Conservation (phyloP, 1,140 invertebrate genomes). For the Conus ventricosus region DNA sequence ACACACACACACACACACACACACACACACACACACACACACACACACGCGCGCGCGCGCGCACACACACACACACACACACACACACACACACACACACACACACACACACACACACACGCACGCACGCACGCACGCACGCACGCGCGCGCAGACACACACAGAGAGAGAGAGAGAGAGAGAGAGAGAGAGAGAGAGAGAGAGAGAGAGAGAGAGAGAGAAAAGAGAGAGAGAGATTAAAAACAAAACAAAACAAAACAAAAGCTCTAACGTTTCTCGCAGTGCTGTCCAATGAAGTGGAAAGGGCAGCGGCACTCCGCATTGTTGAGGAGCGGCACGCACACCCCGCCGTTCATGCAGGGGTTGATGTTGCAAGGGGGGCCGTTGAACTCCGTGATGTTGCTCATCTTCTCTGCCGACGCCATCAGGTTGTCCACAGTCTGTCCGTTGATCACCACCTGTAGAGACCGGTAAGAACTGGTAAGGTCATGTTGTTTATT, state of each 20-base stretch:
- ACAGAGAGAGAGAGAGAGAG: background rate
- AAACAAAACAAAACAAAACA: too few relatives aligned
- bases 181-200: background rate
- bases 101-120: conserved; percentile 10
- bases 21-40: conserved; percentile 10
- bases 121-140: background rate
- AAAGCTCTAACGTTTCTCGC: conserved; percentile 82
- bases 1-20: conserved; percentile 4
- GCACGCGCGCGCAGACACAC: background rate
- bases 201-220: background rate
- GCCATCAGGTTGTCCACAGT: conserved; percentile 75
- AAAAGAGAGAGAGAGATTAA: background rate
- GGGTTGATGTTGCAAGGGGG: conserved; percentile 82
- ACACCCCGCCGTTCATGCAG: conserved; percentile 85
- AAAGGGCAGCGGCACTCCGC: conserved; percentile 84
- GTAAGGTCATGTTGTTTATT: too few relatives aligned
- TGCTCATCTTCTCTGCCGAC: conserved; percentile 70
- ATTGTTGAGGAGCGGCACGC: conserved; percentile 83
- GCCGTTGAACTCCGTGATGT: conserved; percentile 82
- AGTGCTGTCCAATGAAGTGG: conserved; percentile 82
- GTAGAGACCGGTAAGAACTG: conserved; percentile 6
- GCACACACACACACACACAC: conserved; percentile 6
- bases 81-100: conserved; percentile 10
- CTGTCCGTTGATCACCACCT: conserved; percentile 83
- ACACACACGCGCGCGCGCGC: background rate